These are phyloP conservation scores for Ectemnius lituratus DNA, from an alignment of 2,888 invertebrate genomes.

Conservation along the genomic window DNA sequence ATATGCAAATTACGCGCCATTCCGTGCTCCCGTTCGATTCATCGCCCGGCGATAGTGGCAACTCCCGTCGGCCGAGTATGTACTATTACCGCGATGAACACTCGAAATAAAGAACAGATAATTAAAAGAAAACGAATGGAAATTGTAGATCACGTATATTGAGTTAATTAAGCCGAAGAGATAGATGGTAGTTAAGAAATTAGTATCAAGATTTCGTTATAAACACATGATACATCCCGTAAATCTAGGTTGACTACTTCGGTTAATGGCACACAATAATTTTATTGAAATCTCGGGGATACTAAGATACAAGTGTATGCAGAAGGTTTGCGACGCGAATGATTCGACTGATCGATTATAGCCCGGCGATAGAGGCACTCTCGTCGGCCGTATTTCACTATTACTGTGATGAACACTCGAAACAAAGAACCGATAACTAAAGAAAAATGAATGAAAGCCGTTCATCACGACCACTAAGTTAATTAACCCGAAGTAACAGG, in stretches of 20 bases:
- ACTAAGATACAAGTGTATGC: no score
- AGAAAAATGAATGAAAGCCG: conserved; percentile 39
- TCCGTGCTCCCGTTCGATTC: conserved; percentile 54
- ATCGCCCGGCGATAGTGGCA: conserved; percentile 29
- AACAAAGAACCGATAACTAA: conserved; percentile 42
- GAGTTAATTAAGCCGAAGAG: conserved; percentile 41
- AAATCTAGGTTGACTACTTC: no score
- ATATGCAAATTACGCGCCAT: conserved; percentile 70
- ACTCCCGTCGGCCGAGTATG: conserved; percentile 16
- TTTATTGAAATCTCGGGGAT: no score
- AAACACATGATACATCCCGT: no score
- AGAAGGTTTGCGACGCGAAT: no score
- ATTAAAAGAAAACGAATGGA: conserved; percentile 37
- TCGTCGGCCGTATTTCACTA: conserved; percentile 25
- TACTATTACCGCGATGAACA: conserved; percentile 34
- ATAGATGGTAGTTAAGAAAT: neutral
- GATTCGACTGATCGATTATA: conserved; percentile 18
- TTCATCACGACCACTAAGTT: conserved; percentile 43
- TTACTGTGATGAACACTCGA: conserved; percentile 28
- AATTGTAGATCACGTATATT: conserved; percentile 40
- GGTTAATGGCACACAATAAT: no score
- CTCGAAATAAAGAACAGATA: conserved; percentile 40
- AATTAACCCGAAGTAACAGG: conserved; percentile 34
- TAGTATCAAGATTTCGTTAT: no score
- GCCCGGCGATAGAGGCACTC: conserved; percentile 15